A percentile compares a stretch with the other conserved stretches of the same genome.
Evolutionary conservation across 2,113 vertebrate species (phyloP).

Genomic region (Ptilonorhynchus violaceus): DNA sequence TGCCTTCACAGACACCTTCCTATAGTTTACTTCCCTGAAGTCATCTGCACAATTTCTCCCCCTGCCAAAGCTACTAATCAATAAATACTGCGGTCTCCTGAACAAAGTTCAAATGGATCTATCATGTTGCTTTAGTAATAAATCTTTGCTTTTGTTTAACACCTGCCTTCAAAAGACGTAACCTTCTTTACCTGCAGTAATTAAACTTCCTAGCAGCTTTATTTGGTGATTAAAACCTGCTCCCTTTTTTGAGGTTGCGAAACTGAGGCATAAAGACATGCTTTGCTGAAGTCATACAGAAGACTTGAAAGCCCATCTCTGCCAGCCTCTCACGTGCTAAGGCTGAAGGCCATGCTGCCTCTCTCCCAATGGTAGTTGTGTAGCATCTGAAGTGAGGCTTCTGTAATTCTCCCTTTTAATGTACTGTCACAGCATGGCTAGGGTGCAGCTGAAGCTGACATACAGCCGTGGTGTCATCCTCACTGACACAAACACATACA

Average conservation of each 20-base stretch:
- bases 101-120: conserved; percentile 34
- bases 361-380: accelerated
- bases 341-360: neutral
- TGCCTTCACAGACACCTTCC: conserved; percentile 3
- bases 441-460: neutral
- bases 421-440: accelerated
- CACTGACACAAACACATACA: neutral
- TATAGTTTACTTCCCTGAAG: conserved; percentile 40
- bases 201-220: neutral
- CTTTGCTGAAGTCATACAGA: neutral
- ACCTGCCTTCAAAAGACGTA: neutral
- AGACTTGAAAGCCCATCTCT: neutral
- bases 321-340: accelerated
- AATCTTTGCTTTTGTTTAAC: conserved; percentile 22
- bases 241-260: neutral
- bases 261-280: neutral
- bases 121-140: neutral
- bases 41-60: neutral
- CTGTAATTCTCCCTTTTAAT: neutral
- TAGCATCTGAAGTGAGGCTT: neutral
- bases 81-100: neutral
- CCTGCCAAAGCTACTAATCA: neutral
- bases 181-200: neutral
- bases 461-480: neutral
- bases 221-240: neutral